Evolutionary conservation across 1,140 invertebrate species (phyloP), one percentile per base, ranked within the genome.

Genomic region (Drosophila watanabei): DNA sequence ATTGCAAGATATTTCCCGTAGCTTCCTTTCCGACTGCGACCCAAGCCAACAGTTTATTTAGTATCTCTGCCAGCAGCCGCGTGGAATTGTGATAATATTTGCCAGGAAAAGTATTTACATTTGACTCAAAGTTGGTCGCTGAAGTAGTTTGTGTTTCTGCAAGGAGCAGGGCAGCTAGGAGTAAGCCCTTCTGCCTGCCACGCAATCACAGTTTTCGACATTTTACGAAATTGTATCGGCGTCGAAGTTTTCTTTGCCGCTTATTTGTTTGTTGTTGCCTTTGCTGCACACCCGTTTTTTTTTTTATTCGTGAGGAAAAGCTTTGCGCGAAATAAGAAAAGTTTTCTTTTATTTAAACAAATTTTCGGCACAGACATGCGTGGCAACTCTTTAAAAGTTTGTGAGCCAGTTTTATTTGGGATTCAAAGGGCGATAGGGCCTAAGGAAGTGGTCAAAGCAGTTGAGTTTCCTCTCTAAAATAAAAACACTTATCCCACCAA

Each of bases 191-290:
- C 37, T 46, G 37, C 13, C 56, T 54, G 37, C 62, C 39, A 61
- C 37, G 85, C 86, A 89, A 89, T 89, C 85, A 90, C 81, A 90
- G 85, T 82, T 89, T 88, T 89, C 85, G 85, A 89, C 85, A 82
- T 89, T 89, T 90, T 82, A 64, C 86, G 65, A 89, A 89, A 89
- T 89, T 89, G 85, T 90, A 89, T 89, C 85, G 85, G 85, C 86
- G 86, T 85, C 85, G 70, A 89, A 89, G 81, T 85, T 89, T 89
- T 89, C 65, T 77, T 89, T 90, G 28, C 63, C 65, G 63, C 79
- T 89, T 79, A 82, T 82, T 88, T 89, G 82, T 79, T 86, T 86
- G 65, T 75, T 81, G 60, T 72, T 75, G 35, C 73, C 64, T 39
- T 62, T 57, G 57, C 39, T 68, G 49, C 32, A 33, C 39, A 49